Evolutionary conservation across 2,113 vertebrate genomes (phyloP).

Genomic region (Dendrocopos noguchii): DNA sequence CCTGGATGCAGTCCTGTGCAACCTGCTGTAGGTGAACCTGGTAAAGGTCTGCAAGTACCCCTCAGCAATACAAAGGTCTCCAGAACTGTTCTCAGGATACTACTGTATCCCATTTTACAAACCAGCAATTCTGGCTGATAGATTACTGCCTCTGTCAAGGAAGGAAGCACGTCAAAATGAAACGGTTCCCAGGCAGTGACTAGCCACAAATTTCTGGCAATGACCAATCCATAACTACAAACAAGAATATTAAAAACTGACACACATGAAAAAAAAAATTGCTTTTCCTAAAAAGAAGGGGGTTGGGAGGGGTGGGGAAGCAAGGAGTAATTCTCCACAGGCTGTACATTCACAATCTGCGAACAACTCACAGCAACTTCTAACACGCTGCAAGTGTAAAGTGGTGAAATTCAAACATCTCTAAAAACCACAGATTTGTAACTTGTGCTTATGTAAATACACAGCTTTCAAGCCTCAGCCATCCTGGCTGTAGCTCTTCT

Average conservation of each 20-base stretch:
- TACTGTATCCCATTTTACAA: conserved; percentile 34
- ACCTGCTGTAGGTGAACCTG: neutral
- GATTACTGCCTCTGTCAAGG: neutral
- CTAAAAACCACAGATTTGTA: conserved; percentile 76
- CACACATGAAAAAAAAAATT: neutral
- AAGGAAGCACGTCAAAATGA: conserved; percentile 37
- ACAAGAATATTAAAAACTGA: conserved; percentile 34
- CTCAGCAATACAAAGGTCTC: neutral
- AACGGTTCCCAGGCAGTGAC: conserved; percentile 34
- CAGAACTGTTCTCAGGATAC: conserved; percentile 12
- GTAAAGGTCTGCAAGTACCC: neutral
- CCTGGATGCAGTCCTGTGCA: neutral
- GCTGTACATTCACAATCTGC: conserved; percentile 49
- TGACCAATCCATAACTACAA: conserved; percentile 37
- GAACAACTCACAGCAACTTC: conserved; percentile 63
- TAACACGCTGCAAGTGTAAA: conserved; percentile 63
- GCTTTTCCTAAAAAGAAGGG: conserved; percentile 50
- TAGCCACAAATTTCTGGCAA: conserved; percentile 46
- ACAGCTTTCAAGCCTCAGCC: conserved; percentile 56
- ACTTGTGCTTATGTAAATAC: conserved; percentile 77
- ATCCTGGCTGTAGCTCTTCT: conserved; percentile 38
- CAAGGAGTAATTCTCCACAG: conserved; percentile 61
- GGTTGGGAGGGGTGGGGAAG: conserved; percentile 46
- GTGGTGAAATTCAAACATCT: conserved; percentile 75
- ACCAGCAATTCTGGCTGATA: neutral